Evolutionary conservation across 2,797 vertebrate genomes (phyloP).

Genomic region (Morelia viridis): DNA sequence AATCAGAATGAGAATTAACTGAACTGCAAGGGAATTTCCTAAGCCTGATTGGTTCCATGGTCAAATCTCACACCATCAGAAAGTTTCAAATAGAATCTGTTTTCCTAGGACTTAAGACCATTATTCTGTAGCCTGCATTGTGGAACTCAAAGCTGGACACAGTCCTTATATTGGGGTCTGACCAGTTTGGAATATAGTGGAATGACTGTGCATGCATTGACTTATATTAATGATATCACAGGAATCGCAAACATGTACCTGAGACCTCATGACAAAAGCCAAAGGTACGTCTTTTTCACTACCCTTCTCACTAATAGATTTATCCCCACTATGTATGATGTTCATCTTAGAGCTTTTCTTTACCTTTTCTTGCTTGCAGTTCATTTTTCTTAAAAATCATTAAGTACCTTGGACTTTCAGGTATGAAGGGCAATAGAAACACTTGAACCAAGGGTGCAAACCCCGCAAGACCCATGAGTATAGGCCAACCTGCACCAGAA

Average conservation of each 20-base stretch:
- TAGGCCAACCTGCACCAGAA: constrained; percentile 60
- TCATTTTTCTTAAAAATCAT: not conserved
- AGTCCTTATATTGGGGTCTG: not conserved
- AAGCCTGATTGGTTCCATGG: not conserved
- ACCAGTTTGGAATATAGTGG: not conserved
- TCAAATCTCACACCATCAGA: not conserved
- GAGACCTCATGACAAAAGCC: not conserved
- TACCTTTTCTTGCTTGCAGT: not conserved
- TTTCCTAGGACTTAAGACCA: not conserved
- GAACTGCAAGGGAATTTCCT: not conserved
- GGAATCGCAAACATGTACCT: not conserved
- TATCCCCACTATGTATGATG: no score
- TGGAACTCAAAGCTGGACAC: not conserved
- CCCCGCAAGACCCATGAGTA: constrained; percentile 75
- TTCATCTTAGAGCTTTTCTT: not conserved
- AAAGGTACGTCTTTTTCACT: not conserved
- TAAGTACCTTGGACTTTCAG: constrained; percentile 80
- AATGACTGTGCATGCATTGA: not conserved
- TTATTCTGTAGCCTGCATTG: not conserved
- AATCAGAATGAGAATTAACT: not conserved
- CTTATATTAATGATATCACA: not conserved
- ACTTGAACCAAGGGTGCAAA: constrained; percentile 75
- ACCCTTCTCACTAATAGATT: not conserved
- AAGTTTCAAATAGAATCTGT: not conserved
- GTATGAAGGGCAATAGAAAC: constrained; percentile 77